phyloP scores from a whole-genome alignment of 2,888 invertebrate species.

The Drymonia ruficornis region DNA sequence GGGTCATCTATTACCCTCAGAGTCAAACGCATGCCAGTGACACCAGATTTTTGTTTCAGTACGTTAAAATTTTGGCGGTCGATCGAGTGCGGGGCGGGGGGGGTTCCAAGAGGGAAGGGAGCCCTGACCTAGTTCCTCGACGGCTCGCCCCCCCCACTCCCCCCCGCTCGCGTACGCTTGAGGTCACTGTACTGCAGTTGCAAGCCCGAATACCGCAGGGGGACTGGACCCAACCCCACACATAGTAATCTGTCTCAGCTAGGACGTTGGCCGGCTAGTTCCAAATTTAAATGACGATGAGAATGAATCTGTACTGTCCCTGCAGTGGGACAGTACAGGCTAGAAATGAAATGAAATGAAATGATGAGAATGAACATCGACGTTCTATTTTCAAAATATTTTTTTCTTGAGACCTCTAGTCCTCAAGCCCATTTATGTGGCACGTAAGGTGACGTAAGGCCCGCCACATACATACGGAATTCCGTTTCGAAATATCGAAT shows the following conservation, averaged over 20 bases:
- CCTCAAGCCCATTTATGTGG: no score
- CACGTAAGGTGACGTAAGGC: no score
- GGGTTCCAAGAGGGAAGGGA: slow-evolving; percentile 49
- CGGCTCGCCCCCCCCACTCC: slow-evolving; percentile 43
- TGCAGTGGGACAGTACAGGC: no score
- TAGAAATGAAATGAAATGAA: no score
- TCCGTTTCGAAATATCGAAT: no score
- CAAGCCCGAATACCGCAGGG: slow-evolving; percentile 76
- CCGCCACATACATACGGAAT: no score
- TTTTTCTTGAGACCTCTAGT: no score
- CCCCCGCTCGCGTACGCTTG: slow-evolving; percentile 75
- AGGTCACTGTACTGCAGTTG: slow-evolving; percentile 84
- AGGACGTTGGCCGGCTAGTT: slow-evolving; percentile 5
- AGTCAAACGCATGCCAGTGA: slow-evolving; percentile 2
- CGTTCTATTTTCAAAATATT: no score
- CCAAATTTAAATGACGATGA: neutral
- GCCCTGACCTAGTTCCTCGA: slow-evolving; percentile 66
- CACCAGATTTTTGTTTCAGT: slow-evolving; percentile 49
- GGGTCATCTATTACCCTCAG: neutral
- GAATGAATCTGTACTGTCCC: no score
- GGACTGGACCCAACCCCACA: slow-evolving; percentile 62
- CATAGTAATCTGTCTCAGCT: slow-evolving; percentile 11
- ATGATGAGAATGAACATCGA: neutral
- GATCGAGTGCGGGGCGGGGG: slow-evolving; percentile 64
- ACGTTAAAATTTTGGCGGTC: slow-evolving; percentile 79